Conservation (phyloP, 1,140 invertebrate species). For the Saccostrea glomerata region DNA sequence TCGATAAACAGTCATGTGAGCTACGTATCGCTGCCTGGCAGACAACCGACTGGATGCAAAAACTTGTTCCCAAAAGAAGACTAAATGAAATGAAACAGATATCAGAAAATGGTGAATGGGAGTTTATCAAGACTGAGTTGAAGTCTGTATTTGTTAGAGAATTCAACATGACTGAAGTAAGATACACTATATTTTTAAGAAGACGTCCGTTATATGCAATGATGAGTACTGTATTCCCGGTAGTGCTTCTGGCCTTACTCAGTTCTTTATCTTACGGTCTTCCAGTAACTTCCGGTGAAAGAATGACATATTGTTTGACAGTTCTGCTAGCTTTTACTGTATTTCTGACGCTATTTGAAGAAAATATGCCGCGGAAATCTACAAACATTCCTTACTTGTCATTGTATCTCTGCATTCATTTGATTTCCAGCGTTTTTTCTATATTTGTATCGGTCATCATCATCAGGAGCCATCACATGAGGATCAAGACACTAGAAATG, state of each 20-base stretch:
- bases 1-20: constrained; percentile 25
- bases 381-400: constrained; percentile 10
- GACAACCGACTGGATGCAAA: constrained; percentile 33
- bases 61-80: not conserved
- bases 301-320: not conserved
- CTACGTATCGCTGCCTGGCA: constrained; percentile 14
- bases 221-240: not conserved
- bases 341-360: not conserved
- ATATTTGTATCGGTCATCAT: not conserved
- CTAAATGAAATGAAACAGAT: not conserved
- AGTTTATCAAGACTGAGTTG: not conserved
- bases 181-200: not conserved
- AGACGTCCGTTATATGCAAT: not conserved
- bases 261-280: not conserved
- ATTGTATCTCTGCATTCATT: not conserved
- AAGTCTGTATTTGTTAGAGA: not conserved
- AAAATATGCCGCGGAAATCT: constrained; percentile 9
- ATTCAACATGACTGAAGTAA: constrained; percentile 8
- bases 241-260: not conserved
- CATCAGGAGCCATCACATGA: not conserved
- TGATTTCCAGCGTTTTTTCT: not conserved
- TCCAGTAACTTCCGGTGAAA: constrained; percentile 14
- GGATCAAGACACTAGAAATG: not conserved
- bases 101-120: constrained; percentile 45
- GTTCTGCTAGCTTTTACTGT: constrained; percentile 8